A percentile compares a stretch with the other conserved stretches of the same genome.
Conservation (phyloP, 2,888 invertebrate genomes). For the Drosophila imparisetae region DNA sequence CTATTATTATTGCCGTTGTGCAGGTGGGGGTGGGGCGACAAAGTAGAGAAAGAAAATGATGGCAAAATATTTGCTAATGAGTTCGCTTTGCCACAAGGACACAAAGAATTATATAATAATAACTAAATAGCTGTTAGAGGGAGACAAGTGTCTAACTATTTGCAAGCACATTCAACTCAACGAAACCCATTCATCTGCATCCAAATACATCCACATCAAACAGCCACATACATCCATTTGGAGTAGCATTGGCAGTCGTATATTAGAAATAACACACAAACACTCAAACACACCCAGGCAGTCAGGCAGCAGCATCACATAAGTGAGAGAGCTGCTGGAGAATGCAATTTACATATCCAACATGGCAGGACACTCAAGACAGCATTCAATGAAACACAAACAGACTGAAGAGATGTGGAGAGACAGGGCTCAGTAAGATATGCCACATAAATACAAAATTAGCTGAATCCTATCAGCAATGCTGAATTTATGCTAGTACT, state of each 20-base stretch:
- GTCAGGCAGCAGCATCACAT: slow-evolving; percentile 54
- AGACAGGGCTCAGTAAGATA: background rate
- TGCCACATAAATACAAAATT: slow-evolving; percentile 46
- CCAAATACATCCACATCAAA: background rate
- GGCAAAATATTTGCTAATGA: slow-evolving; percentile 71
- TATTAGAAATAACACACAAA: slow-evolving; percentile 67
- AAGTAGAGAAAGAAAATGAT: slow-evolving; percentile 12
- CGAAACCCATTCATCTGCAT: slow-evolving; percentile 9
- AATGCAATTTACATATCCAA: slow-evolving; percentile 70
- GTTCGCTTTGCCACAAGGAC: slow-evolving; percentile 40
- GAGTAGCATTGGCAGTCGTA: slow-evolving; percentile 36
- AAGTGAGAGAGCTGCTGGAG: slow-evolving; percentile 29
- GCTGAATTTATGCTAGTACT: slow-evolving; percentile 45
- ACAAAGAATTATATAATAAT: background rate
- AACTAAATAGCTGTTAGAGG: slow-evolving; percentile 9
- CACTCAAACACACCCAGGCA: slow-evolving; percentile 21
- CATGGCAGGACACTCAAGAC: slow-evolving; percentile 62
- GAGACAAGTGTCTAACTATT: background rate
- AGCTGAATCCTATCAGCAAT: slow-evolving; percentile 38
- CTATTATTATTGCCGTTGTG: background rate
- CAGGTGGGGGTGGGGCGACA: slow-evolving; percentile 1
- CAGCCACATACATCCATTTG: slow-evolving; percentile 1
- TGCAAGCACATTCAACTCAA: slow-evolving; percentile 9
- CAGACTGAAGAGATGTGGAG: background rate
- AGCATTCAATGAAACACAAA: slow-evolving; percentile 30